Percentiles rank a stretch among this genome's conserved stretches.
These are phyloP conservation scores for Triops cancriformis DNA, from an alignment of 1,140 invertebrate species.

Conservation along the genomic window DNA sequence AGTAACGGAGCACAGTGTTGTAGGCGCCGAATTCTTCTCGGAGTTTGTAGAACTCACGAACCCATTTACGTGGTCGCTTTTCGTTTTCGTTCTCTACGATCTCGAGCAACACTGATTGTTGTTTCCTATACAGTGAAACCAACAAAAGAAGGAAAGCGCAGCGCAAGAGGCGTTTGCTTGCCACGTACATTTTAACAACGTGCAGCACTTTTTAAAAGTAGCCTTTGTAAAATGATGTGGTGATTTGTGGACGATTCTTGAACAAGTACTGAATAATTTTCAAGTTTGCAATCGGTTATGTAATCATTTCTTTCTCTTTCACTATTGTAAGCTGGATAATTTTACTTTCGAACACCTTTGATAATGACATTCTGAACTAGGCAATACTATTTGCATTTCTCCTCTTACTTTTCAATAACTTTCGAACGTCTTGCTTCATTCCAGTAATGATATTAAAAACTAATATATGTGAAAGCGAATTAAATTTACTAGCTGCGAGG, in stretches of 20 bases:
- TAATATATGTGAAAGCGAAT: neutral
- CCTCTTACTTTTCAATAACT: neutral
- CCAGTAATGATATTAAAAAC: neutral
- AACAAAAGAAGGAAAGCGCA: neutral
- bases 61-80: neutral
- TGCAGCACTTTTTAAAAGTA: neutral
- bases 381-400: neutral
- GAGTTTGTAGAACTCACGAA: neutral
- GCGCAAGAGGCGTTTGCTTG: neutral
- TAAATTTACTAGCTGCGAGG: neutral
- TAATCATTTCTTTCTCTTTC: neutral
- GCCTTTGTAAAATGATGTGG: neutral
- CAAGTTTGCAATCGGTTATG: neutral
- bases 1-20: neutral
- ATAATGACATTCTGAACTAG: neutral
- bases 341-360: neutral
- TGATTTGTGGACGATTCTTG: neutral
- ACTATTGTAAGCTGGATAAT: neutral
- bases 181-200: neutral
- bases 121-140: neutral
- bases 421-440: neutral
- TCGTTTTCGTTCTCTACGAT: neutral
- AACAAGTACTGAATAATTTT: neutral
- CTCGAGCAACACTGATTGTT: neutral
- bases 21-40: neutral